Conservation (phyloP, 2,797 vertebrate genomes). For the Botia almorhae region DNA sequence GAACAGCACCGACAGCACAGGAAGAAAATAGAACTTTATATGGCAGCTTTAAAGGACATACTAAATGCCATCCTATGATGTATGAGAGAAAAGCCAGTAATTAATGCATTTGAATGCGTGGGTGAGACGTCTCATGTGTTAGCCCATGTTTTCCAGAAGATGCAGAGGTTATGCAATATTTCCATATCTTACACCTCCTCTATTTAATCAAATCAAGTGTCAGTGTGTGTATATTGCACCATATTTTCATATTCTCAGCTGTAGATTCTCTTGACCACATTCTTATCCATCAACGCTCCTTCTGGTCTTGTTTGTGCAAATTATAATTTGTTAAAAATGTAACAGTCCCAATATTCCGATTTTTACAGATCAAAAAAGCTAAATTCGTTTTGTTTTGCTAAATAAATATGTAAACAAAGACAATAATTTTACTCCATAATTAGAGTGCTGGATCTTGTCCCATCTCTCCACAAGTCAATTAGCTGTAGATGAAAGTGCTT, state of each 20-base stretch:
- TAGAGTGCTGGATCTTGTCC: not conserved
- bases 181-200: not conserved
- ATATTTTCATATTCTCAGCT: conserved; percentile 4
- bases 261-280: not conserved
- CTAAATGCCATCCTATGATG: conserved; percentile 1
- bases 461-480: conserved; percentile 14
- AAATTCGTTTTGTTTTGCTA: not conserved
- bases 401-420: not conserved
- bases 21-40: conserved; percentile 1
- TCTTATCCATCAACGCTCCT: not conserved
- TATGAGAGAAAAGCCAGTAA: not conserved
- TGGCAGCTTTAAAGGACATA: not conserved
- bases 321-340: not conserved
- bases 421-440: not conserved
- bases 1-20: not conserved
- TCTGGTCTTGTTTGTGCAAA: not conserved
- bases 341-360: not conserved
- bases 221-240: not conserved
- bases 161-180: not conserved
- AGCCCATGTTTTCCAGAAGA: conserved; percentile 1
- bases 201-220: not conserved
- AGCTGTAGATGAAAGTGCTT: conserved; percentile 25
- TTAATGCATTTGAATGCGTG: not conserved
- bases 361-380: not conserved
- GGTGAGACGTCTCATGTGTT: conserved; percentile 1